Percentiles rank a stretch among this genome's conserved stretches.
phyloP scores from a whole-genome alignment of 2,113 vertebrate species.

The Bufo gargarizans region DNA sequence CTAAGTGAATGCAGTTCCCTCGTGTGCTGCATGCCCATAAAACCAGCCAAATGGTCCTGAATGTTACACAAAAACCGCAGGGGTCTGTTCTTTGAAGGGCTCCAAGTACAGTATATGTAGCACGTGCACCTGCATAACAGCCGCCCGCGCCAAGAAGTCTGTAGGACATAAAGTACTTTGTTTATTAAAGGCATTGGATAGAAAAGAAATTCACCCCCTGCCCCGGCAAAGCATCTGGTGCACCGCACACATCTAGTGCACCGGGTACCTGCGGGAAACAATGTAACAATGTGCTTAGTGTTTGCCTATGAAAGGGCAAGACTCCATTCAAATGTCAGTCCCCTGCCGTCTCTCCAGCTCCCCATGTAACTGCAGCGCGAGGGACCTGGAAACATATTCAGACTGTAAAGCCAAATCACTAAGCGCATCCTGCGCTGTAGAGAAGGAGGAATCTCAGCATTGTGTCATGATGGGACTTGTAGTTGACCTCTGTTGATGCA shows the following conservation, averaged over 20 bases:
- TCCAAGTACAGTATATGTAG: constrained; percentile 28
- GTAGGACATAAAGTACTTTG: constrained; percentile 12
- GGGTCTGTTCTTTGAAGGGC: constrained; percentile 2
- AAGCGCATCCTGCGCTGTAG: too few relatives aligned
- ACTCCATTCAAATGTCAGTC: background rate
- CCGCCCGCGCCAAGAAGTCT: constrained; percentile 16
- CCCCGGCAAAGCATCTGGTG: background rate
- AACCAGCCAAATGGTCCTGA: background rate
- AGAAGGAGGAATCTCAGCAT: too few relatives aligned
- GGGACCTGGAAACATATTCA: background rate
- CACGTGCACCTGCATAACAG: constrained; percentile 22
- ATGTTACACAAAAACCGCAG: background rate
- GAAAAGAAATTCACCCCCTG: constrained; percentile 12
- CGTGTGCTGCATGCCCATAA: background rate
- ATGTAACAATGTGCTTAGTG: background rate
- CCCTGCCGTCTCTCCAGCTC: background rate
- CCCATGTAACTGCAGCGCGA: background rate
- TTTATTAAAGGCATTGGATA: constrained; percentile 23
- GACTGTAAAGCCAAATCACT: too few relatives aligned
- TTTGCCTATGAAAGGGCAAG: background rate
- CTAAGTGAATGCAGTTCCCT: background rate
- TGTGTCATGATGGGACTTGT: too few relatives aligned
- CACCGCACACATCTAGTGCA: background rate
- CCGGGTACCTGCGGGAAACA: background rate
- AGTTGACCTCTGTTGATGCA: too few relatives aligned